These are phyloP conservation scores for Stenurella melanura DNA, from an alignment of 2,888 invertebrate genomes.

Conservation along the genomic window DNA sequence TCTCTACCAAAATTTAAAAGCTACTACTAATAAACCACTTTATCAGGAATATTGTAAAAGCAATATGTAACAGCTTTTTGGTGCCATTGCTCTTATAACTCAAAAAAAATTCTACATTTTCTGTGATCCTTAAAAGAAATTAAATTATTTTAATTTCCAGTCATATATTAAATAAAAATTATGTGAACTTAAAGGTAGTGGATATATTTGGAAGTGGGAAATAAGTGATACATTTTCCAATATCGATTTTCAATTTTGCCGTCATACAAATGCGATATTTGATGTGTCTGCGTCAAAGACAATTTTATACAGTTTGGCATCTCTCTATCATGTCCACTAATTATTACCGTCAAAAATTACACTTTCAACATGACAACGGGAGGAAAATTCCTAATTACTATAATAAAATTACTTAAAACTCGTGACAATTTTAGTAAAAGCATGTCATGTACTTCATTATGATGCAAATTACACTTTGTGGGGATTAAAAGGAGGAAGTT, in stretches of 20 bases:
- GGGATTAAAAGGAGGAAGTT: background rate
- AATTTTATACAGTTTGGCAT: background rate
- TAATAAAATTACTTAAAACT: background rate
- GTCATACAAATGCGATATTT: background rate
- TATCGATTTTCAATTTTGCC: background rate
- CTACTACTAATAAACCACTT: no score
- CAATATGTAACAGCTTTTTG: no score
- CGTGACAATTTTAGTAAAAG: background rate
- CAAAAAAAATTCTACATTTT: no score
- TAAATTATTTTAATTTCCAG: no score
- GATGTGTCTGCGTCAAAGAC: background rate
- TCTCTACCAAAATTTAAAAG: no score
- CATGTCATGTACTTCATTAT: conserved; percentile 7
- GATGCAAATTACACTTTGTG: background rate
- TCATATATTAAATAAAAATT: no score
- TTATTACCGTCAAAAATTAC: conserved; percentile 3
- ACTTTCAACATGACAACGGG: background rate
- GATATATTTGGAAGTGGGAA: background rate
- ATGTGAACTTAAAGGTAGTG: no score
- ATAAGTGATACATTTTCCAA: background rate
- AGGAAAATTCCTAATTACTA: background rate
- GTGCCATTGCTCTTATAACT: no score
- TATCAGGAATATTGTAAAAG: no score
- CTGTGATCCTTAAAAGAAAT: no score
- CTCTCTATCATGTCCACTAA: conserved; percentile 7